Evolutionary conservation across 1,140 invertebrate species (phyloP).

Genomic region (Mizuhopecten yessoensis): DNA sequence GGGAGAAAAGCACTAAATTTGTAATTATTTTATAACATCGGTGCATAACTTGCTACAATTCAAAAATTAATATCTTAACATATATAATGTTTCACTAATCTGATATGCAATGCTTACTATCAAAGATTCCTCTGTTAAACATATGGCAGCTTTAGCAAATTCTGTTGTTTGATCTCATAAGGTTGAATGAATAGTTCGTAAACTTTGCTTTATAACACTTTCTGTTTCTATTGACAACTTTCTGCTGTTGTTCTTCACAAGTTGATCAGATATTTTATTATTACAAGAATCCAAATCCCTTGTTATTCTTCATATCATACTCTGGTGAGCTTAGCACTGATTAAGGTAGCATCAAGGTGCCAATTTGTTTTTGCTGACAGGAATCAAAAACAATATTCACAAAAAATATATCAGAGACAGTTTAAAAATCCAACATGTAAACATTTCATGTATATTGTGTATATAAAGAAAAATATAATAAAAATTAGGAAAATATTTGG

Average conservation of each 20-base stretch:
- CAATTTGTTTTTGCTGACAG: conserved; percentile 13
- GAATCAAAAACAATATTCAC: conserved; percentile 27
- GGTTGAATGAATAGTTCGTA: background rate
- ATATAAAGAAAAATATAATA: conserved; percentile 44
- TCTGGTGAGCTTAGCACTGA: conserved; percentile 23
- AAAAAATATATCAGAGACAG: conserved; percentile 39
- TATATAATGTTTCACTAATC: background rate
- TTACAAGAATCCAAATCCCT: background rate
- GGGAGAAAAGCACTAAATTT: conserved; percentile 30
- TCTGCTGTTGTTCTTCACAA: no score
- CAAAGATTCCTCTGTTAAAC: background rate
- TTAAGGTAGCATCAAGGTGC: background rate
- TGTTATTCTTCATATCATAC: background rate
- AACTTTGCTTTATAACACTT: background rate
- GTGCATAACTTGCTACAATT: conserved; percentile 38
- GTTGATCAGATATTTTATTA: background rate
- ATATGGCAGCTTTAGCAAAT: background rate
- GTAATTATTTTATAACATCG: conserved; percentile 18
- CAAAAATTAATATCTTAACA: conserved; percentile 26
- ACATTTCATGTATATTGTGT: conserved; percentile 19
- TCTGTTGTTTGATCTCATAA: background rate
- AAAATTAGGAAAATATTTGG: conserved; percentile 42
- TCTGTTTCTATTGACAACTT: no score
- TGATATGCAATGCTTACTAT: conserved; percentile 26
- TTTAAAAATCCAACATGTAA: conserved; percentile 40